A percentile compares a stretch with the other conserved stretches of the same genome.
Conservation (phyloP, 2,797 vertebrate genomes). For the Myripristis jacobus region DNA sequence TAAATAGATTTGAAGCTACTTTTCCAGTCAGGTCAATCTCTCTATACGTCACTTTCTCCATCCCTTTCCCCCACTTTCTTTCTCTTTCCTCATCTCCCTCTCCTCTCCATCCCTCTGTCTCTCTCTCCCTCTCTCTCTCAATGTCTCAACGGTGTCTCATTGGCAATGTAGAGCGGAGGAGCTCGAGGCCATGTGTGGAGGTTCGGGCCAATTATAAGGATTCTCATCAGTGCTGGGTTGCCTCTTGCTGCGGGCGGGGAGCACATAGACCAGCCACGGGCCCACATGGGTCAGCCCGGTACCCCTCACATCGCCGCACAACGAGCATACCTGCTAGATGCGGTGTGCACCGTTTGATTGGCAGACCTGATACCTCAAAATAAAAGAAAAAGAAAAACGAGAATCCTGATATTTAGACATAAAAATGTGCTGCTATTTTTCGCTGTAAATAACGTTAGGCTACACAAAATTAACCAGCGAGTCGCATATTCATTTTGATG, state of each 20-base stretch:
- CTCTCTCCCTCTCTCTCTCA: conserved; percentile 68
- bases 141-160: conserved; percentile 56
- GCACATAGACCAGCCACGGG: conserved; percentile 77
- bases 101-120: too few relatives aligned
- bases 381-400: conserved; percentile 10
- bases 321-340: conserved; percentile 76
- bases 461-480: conserved; percentile 5
- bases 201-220: conserved; percentile 84
- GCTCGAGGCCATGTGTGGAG: conserved; percentile 78
- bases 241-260: conserved; percentile 75
- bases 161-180: conserved; percentile 75
- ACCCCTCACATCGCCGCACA: conserved; percentile 75
- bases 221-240: conserved; percentile 80
- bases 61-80: neutral
- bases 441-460: neutral
- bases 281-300: conserved; percentile 74
- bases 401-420: too few relatives aligned
- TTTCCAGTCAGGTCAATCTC: conserved; percentile 70
- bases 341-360: conserved; percentile 48
- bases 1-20: conserved; percentile 29
- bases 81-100: too few relatives aligned
- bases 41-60: neutral
- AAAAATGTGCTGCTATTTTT: conserved; percentile 25
- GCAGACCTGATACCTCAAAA: conserved; percentile 52
- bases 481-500: neutral